These are phyloP conservation scores for Gortyna flavago DNA, from an alignment of 2,888 invertebrate genomes.

Conservation along the genomic window DNA sequence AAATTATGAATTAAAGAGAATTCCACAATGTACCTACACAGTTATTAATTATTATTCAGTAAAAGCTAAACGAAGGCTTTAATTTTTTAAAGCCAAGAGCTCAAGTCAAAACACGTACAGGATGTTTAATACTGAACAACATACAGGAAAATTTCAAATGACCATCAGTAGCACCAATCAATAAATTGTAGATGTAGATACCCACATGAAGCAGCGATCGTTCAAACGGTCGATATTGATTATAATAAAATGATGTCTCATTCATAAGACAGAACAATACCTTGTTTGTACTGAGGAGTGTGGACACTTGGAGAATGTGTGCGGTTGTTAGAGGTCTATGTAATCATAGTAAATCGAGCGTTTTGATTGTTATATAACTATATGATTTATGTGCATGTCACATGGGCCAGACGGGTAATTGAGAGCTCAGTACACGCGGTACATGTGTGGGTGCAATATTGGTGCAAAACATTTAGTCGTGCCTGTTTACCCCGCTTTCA, in stretches of 20 bases:
- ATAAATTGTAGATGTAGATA: constrained; percentile 6
- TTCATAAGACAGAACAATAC: constrained; percentile 53
- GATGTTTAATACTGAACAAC: not conserved
- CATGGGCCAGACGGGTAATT: constrained; percentile 61
- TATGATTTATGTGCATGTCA: constrained; percentile 65
- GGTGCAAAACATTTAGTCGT: constrained; percentile 34
- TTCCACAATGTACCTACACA: not conserved
- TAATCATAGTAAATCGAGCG: constrained; percentile 48
- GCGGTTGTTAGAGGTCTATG: constrained; percentile 41
- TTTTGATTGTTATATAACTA: constrained; percentile 65
- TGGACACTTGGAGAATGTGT: constrained; percentile 43
- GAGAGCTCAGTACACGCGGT: constrained; percentile 43
- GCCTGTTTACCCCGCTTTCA: constrained; percentile 5
- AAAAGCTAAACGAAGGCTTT: not conserved
- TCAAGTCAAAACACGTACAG: not conserved
- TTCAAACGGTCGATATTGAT: constrained; percentile 43
- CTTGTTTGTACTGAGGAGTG: constrained; percentile 49
- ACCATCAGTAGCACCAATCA: not conserved
- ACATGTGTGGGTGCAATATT: constrained; percentile 40
- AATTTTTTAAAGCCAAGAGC: not conserved
- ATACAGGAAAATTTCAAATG: constrained; percentile 20
- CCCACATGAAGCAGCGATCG: constrained; percentile 16
- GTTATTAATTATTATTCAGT: not conserved
- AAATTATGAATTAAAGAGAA: not conserved
- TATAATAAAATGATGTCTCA: constrained; percentile 48